Conservation (phyloP, 2,797 vertebrate species). For the Phrynocephalus vlangalii region DNA sequence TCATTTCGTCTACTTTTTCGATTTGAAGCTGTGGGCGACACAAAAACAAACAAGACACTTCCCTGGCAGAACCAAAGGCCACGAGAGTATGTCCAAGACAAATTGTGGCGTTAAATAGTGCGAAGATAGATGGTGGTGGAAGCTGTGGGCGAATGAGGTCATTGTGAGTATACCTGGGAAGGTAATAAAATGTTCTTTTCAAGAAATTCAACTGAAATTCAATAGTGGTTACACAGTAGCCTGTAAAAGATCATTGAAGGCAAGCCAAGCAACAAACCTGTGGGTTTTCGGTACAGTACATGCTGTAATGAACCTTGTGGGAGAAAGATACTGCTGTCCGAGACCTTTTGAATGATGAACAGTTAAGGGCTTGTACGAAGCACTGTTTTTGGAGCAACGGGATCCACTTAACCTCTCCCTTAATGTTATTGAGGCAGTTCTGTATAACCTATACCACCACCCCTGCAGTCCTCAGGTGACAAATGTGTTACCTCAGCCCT, state of each 20-base stretch:
- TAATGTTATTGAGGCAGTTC: background rate
- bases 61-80: background rate
- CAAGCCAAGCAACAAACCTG: background rate
- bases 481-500: background rate
- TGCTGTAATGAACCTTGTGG: background rate
- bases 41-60: background rate
- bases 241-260: conserved; percentile 3
- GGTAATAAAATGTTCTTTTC: conserved; percentile 1
- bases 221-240: background rate
- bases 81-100: background rate
- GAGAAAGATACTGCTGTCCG: background rate
- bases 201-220: conserved; percentile 6
- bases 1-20: background rate
- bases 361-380: background rate
- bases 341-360: background rate
- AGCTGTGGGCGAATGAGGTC: background rate
- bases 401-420: background rate
- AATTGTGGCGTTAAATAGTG: background rate
- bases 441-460: background rate
- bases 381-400: background rate
- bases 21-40: background rate
- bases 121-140: background rate
- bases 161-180: background rate
- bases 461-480: background rate
- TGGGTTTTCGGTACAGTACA: background rate